phyloP scores from a whole-genome alignment of 2,113 vertebrate species.

The Artemisiospiza belli region DNA sequence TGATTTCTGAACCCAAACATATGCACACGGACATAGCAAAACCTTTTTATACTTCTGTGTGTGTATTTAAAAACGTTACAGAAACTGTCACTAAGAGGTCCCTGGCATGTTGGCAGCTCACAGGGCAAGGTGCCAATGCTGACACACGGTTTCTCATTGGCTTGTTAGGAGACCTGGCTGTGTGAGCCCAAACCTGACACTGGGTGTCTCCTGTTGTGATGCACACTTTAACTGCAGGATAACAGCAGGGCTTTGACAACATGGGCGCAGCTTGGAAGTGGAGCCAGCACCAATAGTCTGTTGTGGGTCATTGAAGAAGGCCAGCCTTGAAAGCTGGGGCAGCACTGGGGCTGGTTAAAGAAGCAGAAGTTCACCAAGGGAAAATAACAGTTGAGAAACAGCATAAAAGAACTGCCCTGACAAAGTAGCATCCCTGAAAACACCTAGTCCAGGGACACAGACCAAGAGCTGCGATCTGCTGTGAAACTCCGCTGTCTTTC shows the following conservation, averaged over 20 bases:
- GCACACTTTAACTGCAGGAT: background rate
- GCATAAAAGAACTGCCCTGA: background rate
- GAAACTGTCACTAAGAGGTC: background rate
- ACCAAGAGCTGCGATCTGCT: background rate
- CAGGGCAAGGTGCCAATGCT: background rate
- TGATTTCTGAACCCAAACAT: background rate
- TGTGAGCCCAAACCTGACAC: background rate
- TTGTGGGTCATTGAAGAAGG: background rate
- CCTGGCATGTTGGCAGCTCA: background rate
- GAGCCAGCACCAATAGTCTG: background rate
- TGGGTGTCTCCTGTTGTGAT: accelerated
- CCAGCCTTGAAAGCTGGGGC: background rate
- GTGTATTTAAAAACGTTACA: background rate
- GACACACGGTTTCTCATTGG: background rate
- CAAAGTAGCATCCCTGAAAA: background rate
- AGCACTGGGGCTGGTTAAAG: background rate
- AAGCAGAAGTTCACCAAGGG: background rate
- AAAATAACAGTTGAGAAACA: background rate
- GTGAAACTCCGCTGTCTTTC: background rate
- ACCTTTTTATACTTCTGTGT: accelerated
- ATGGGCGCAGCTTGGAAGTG: background rate
- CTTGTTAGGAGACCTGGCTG: background rate
- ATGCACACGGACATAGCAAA: accelerated
- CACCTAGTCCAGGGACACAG: background rate
- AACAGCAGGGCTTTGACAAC: background rate